Evolutionary conservation across 2,888 invertebrate species (phyloP).

Genomic region (Pseudoips prasinana): DNA sequence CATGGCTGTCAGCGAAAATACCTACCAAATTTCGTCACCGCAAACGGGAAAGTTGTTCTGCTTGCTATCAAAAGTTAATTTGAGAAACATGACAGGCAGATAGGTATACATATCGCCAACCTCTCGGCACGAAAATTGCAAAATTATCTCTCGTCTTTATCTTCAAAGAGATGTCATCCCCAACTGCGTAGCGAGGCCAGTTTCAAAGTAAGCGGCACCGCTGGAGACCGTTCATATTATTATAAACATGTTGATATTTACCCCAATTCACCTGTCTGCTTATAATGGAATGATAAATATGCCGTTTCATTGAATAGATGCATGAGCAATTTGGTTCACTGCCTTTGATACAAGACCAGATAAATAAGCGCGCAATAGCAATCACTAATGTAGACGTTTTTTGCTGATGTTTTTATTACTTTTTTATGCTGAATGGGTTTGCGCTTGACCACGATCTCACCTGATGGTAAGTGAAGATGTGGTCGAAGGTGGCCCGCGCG

Average conservation of each 20-base stretch:
- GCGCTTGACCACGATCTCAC: too few relatives aligned
- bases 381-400: too few relatives aligned
- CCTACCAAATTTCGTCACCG: slow-evolving; percentile 45
- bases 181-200: slow-evolving; percentile 69
- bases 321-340: slow-evolving; percentile 4
- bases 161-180: slow-evolving; percentile 80
- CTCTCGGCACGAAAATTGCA: slow-evolving; percentile 73
- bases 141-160: slow-evolving; percentile 79
- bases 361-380: too few relatives aligned
- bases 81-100: slow-evolving; percentile 63
- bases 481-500: too few relatives aligned
- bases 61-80: slow-evolving; percentile 71
- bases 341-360: too few relatives aligned
- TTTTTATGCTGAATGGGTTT: too few relatives aligned
- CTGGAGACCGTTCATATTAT: slow-evolving; percentile 58
- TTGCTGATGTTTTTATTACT: too few relatives aligned
- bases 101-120: slow-evolving; percentile 55
- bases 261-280: slow-evolving; percentile 53
- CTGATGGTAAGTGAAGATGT: too few relatives aligned
- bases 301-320: slow-evolving; percentile 43
- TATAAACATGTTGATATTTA: slow-evolving; percentile 64
- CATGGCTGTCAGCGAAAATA: slow-evolving; percentile 33
- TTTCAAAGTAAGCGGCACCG: slow-evolving; percentile 71
- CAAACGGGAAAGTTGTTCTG: slow-evolving; percentile 52
- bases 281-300: slow-evolving; percentile 50